Base-by-base conservation (phyloP, 2,888 invertebrate species). In the Pammene fasciana region DNA sequence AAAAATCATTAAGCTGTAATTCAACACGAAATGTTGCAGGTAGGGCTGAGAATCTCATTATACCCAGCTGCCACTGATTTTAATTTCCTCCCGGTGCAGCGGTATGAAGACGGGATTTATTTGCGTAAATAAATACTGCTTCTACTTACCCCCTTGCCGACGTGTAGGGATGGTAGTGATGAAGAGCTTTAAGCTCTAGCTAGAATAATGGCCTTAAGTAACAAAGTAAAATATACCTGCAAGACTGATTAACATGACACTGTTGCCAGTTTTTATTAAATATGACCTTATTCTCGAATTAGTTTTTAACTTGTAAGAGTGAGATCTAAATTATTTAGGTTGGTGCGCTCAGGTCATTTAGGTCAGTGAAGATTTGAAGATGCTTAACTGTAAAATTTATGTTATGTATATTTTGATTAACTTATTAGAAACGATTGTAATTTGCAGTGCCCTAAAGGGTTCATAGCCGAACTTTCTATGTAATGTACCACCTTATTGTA, bases 61-160 rank as follows among this genome's bases (percentile, higher is more conserved):
- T 65, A 59, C 18, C 64, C 68, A 68, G 65, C 64, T 68, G 68
- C 45, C 57, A 64, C 68, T 68, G 68, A 68, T 68, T 68, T 68
- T 68, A 68, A 68, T 68, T 68, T 68, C 68, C 68, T 68, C 62
- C 38, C 62, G 55, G 62, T 68, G 68, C 68, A 65, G 56, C 56
- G 50, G 68, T 50, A 68, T 57, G 68, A 57, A 68, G 68, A 65
- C 65, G 52, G 68, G 68, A 68, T 68, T 68, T 68, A 65, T 68
- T 68, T 68, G 59, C 52, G 64, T 65, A 68, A 68, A 68, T 68
- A 68, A 68, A 68, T 68, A 68, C 65, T 57, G 54, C 62, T 48
- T 68, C 62, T 67, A n/a, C 55, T 68, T 56, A 62, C 57, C 64
- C 62, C 62, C 18, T 62, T 60, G 45, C 45, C 13, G 14, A 38